A percentile compares a stretch with the other conserved stretches of the same genome.
Conservation (phyloP, 2,888 invertebrate species). For the Neocrepidodera transversa region DNA sequence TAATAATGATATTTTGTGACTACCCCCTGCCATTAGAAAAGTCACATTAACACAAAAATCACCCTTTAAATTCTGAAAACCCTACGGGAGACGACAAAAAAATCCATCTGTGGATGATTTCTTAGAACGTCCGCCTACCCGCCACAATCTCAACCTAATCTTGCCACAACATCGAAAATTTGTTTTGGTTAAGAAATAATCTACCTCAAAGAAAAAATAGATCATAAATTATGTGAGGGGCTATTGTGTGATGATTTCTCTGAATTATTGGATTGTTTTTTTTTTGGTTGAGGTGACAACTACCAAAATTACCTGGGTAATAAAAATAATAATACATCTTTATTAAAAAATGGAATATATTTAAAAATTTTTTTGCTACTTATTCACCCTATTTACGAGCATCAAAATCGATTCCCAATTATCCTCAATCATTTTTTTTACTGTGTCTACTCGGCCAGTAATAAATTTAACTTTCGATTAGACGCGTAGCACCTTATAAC, state of each 20-base stretch:
- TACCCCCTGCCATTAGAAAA: constrained; percentile 36
- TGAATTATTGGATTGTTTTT: constrained; percentile 26
- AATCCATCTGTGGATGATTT: constrained; percentile 39
- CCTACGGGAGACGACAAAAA: constrained; percentile 38
- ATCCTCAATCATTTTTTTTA: no score
- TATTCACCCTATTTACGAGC: no score
- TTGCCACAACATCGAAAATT: constrained; percentile 45
- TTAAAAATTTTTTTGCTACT: no score
- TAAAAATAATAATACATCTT: no score
- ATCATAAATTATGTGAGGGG: constrained; percentile 35
- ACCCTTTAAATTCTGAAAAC: constrained; percentile 43
- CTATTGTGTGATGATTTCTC: constrained; percentile 41
- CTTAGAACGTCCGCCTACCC: constrained; percentile 44
- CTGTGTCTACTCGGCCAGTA: no score
- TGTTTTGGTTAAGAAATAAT: constrained; percentile 42
- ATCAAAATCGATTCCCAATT: no score
- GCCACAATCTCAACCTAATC: constrained; percentile 37
- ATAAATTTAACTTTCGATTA: no score
- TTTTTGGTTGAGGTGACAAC: no score
- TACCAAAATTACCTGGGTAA: no score
- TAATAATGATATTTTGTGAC: constrained; percentile 39
- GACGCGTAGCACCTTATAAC: no score
- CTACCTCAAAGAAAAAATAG: constrained; percentile 41
- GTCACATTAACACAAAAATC: constrained; percentile 45
- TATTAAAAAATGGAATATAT: no score